Percentiles rank a stretch among this genome's conserved stretches.
Evolutionary conservation across 2,888 invertebrate species (phyloP).

Genomic region (Brachylomia viminalis): DNA sequence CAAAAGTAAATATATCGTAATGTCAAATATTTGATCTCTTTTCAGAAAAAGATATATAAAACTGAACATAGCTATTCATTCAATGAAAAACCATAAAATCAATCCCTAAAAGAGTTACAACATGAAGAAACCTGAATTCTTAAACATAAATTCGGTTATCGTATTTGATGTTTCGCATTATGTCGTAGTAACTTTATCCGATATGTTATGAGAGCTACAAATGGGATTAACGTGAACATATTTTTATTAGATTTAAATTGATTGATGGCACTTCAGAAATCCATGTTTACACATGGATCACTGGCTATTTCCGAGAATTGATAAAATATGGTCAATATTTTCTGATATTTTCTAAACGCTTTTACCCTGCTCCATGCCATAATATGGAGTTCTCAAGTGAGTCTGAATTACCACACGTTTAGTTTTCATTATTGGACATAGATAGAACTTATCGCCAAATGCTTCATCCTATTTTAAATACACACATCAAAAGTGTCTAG

Average conservation of each 20-base stretch:
- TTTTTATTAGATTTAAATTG: conserved; percentile 44
- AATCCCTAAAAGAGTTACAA: not conserved
- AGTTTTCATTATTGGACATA: not conserved
- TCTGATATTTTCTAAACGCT: not conserved
- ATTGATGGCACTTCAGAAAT: conserved; percentile 28
- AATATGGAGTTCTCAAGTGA: not conserved
- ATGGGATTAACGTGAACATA: conserved; percentile 38
- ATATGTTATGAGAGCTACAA: conserved; percentile 15
- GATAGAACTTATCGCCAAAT: not conserved
- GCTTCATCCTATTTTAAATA: not conserved
- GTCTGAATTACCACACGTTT: not conserved
- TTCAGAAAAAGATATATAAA: not conserved
- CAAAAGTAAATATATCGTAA: not conserved
- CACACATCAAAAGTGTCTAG: no score
- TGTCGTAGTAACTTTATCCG: conserved; percentile 2
- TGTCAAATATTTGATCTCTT: not conserved
- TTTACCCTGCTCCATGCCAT: not conserved
- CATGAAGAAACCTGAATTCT: conserved; percentile 1
- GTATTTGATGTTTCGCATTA: conserved; percentile 5
- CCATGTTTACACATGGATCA: not conserved
- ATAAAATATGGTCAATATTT: not conserved
- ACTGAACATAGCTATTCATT: not conserved
- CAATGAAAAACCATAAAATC: not conserved
- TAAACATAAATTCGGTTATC: conserved; percentile 28
- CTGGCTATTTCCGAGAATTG: not conserved